phyloP scores from a whole-genome alignment of 2,113 vertebrate species.

The Apteryx mantelli region DNA sequence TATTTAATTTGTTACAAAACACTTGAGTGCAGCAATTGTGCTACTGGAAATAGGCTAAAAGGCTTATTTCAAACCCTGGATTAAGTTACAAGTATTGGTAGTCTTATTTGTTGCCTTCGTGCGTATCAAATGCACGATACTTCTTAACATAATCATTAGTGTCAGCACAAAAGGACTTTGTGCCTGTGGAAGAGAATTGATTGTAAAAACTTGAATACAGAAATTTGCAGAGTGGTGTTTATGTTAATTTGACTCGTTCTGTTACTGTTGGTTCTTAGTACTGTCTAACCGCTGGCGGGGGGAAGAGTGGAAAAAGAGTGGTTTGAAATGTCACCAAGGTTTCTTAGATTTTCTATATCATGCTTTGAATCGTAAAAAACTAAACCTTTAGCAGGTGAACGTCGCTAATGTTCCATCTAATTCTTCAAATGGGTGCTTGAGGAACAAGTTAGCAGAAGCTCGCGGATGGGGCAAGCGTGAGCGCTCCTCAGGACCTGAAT shows the following conservation, averaged over 20 bases:
- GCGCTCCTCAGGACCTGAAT: background rate
- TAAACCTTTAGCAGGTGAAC: background rate
- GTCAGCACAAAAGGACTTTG: background rate
- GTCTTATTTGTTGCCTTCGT: background rate
- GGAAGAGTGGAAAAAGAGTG: background rate
- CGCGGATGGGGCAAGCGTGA: rapidly evolving
- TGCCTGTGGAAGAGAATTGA: background rate
- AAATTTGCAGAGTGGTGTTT: background rate
- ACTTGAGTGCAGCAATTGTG: background rate
- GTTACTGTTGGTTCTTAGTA: background rate
- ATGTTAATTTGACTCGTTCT: background rate
- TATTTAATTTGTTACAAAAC: background rate
- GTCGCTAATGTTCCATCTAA: background rate
- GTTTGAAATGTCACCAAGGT: background rate
- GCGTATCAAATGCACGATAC: rapidly evolving
- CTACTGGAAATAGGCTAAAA: background rate
- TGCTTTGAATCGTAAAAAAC: background rate
- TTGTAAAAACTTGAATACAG: background rate
- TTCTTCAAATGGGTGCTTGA: background rate
- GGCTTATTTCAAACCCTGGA: background rate
- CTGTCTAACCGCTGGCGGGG: background rate
- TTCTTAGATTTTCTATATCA: background rate
- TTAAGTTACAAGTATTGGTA: background rate
- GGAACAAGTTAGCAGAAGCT: background rate
- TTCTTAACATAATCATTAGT: background rate